These are phyloP conservation scores for Cossypha caffra DNA, from an alignment of 2,797 vertebrate species.

Conservation along the genomic window DNA sequence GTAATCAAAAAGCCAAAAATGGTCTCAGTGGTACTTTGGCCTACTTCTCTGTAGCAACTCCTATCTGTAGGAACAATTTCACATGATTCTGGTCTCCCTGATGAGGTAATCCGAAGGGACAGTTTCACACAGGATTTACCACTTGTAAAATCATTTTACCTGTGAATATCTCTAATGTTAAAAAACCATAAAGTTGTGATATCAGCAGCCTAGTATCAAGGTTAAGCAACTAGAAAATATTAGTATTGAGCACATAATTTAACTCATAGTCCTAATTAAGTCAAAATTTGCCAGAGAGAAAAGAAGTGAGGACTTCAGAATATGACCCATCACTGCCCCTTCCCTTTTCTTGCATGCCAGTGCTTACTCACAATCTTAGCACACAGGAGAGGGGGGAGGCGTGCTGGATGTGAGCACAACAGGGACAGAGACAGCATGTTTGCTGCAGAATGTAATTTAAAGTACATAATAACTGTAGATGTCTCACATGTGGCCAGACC, in stretches of 20 bases:
- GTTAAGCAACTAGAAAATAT: not conserved
- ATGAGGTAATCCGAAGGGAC: not conserved
- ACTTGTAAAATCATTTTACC: not conserved
- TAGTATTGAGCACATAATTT: not conserved
- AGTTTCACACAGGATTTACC: not conserved
- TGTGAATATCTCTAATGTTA: not conserved
- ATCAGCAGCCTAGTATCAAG: not conserved
- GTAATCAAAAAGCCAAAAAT: not conserved
- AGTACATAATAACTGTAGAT: not conserved
- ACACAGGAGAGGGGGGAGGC: not conserved
- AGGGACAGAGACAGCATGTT: not conserved
- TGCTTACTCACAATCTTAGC: not conserved
- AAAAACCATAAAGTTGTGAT: not conserved
- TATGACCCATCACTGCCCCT: not conserved
- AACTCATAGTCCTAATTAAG: not conserved
- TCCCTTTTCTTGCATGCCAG: not conserved
- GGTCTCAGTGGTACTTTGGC: not conserved
- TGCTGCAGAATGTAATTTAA: not conserved
- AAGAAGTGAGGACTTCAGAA: not conserved
- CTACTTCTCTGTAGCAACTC: not conserved
- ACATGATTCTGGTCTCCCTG: fast-evolving
- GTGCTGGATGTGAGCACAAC: not conserved
- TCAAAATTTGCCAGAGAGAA: not conserved
- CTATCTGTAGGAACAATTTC: not conserved
- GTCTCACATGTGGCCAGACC: not conserved